Base-by-base conservation (phyloP, 2,888 invertebrate genomes). In the Cenopis cana region DNA sequence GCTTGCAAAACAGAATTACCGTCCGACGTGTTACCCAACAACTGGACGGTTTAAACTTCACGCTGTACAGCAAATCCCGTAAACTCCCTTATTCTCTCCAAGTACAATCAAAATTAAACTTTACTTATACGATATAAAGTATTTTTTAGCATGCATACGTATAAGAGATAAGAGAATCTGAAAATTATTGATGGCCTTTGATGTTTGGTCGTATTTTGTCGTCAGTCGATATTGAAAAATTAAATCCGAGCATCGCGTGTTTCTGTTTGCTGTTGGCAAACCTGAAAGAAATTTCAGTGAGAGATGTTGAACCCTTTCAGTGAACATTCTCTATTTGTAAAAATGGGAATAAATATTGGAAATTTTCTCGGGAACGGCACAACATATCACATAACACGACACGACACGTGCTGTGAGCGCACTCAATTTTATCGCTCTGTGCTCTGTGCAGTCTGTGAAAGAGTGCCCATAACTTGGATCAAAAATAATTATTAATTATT, bases 1-100 rank as follows among this genome's bases (percentile, higher is more conserved):
- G 64, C 62, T 38, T 36, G 24, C 54, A 64, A 64, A 24, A 64
- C 64, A 64, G 54, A 64, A 64, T 64, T 64, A 64, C 64, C 64
- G 52, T 64, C 64, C 64, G 64, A 5, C 56, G 56, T 17, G 49
- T 17, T 14, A 38, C 36, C 62, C 18, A 11, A 59, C 57, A 59
- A 46, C 36, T 38, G 33, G 50, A 18, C 50, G 9, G 64, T 50
- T 64, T 36, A 64, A 36, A 52, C 52, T 50, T 52, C 52, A 61
- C 64, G 64, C 38, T 64, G 36, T 18, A 5, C 5, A 4, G 18
- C 9, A n/a, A 64, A 20, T n/a, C 36, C 14, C n/a, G 38, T 14
- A 54, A 38, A 20, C 64, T 54, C 36, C 12, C 38, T 12, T 14
- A 18, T 14, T 8, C 11, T 2, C n/a, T 10, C 24, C 3, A 18